phyloP scores from a whole-genome alignment of 37 sponge, comb jelly and placozoan species.

The Petrosia ficiformis region DNA sequence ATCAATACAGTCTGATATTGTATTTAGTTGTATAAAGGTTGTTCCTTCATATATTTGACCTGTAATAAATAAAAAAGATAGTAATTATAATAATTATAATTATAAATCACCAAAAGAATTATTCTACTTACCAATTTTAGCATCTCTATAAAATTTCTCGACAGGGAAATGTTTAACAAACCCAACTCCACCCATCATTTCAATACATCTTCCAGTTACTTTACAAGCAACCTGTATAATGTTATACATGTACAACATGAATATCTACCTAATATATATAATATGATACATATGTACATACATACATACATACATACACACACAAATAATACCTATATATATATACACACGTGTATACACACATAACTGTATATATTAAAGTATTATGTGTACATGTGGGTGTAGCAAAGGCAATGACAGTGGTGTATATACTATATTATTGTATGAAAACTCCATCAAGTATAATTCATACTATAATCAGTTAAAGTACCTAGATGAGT shows the following conservation, averaged over 20 bases:
- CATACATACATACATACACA: too few relatives aligned
- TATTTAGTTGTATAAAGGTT: slow-evolving; percentile 89
- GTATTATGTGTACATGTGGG: background rate
- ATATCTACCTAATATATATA: too few relatives aligned
- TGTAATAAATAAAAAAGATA: slow-evolving; percentile 5
- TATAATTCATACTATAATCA: too few relatives aligned
- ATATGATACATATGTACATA: too few relatives aligned
- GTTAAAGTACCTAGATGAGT: too few relatives aligned
- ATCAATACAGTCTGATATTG: slow-evolving; percentile 75
- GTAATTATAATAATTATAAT: background rate
- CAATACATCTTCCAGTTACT: slow-evolving; percentile 68
- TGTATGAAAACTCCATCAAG: too few relatives aligned
- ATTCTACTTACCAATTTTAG: slow-evolving; percentile 74
- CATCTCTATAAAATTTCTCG: slow-evolving; percentile 92
- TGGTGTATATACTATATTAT: too few relatives aligned
- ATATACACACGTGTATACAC: too few relatives aligned
- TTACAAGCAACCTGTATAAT: slow-evolving; percentile 58
- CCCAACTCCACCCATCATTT: slow-evolving; percentile 91
- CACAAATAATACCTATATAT: too few relatives aligned
- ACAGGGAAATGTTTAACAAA: slow-evolving; percentile 83
- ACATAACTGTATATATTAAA: too few relatives aligned
- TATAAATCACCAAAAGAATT: background rate
- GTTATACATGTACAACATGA: background rate
- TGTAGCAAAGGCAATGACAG: too few relatives aligned
- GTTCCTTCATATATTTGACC: slow-evolving; percentile 95